Evolutionary conservation across 2,888 invertebrate species (phyloP), one percentile per base, ranked within the genome.

Genomic region (Calameuta pallipes): DNA sequence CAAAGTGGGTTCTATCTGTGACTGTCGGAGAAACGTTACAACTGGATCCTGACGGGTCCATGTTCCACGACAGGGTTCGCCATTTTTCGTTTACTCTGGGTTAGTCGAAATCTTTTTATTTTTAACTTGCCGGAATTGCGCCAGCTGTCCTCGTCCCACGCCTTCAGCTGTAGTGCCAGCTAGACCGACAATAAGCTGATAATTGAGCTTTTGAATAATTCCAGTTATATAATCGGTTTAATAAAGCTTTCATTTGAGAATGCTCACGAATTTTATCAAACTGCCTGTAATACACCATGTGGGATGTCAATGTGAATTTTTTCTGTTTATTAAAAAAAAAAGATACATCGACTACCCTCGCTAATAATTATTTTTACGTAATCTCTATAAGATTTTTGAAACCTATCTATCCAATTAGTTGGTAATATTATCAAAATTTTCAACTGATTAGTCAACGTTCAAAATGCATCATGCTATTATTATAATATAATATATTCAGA

Each of bases 121-220:
- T 71, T 71, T 34, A 34, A 71, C 31, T 35, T 74, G 35, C 74
- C 33, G 71, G 71, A 71, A 34, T 71, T 34, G 33, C 74, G 33
- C 80, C 89, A 89, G 84, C 87, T 89, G 89, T 75, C 80, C 74
- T 78, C 82, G 82, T 89, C 89, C 83, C 89, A 89, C 88, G 89
- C 83, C 82, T 85, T 83, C 83, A 83, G 81, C 85, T 83, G 81
- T 84, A 84, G 84, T 83, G 88, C 85, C 85, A 89, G 85, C 85
- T 85, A 85, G 86, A 88, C 87, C 88, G 89, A 89, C 88, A 87
- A 87, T 90, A 90, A 90, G 88, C 90, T 89, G 89, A 88, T 90
- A 89, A 90, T 89, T 90, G 88, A 89, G 88, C 87, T 89, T 87
- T 87, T 86, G 89, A 89, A 89, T 90, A 88, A 89, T 89, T 89